phyloP scores from a whole-genome alignment of 1,140 invertebrate genomes.

The Cotesia chilonis region DNA sequence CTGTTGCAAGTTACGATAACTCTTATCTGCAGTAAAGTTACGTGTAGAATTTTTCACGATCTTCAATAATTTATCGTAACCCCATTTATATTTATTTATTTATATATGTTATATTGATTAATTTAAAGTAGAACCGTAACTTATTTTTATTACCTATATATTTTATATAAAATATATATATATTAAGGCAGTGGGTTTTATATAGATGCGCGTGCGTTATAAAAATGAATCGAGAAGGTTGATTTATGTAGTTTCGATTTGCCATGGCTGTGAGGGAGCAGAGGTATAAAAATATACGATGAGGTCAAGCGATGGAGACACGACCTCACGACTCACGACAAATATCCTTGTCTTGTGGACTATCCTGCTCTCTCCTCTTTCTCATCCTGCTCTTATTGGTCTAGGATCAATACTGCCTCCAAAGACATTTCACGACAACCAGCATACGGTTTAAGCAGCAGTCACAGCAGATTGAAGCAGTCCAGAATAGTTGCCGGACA shows the following conservation, averaged over 20 bases:
- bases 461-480: conserved; percentile 1
- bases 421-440: conserved; percentile 20
- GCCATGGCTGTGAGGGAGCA: not conserved
- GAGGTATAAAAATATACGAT: not conserved
- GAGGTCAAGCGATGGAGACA: not conserved
- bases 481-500: conserved; percentile 10
- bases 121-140: too few relatives aligned
- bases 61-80: too few relatives aligned
- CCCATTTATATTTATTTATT: too few relatives aligned
- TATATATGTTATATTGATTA: too few relatives aligned
- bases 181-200: too few relatives aligned
- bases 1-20: too few relatives aligned
- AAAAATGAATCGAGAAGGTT: not conserved
- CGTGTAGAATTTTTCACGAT: too few relatives aligned
- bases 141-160: too few relatives aligned
- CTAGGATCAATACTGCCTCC: conserved; percentile 18
- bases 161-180: too few relatives aligned
- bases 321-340: not conserved
- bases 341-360: too few relatives aligned
- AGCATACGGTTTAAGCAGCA: conserved; percentile 2
- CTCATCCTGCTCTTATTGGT: not conserved
- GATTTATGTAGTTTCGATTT: conserved; percentile 1
- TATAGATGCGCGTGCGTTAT: not conserved
- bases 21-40: too few relatives aligned
- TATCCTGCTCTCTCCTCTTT: too few relatives aligned